These are phyloP conservation scores for Valencia hispanica DNA, from an alignment of 2,797 vertebrate species.

Conservation along the genomic window DNA sequence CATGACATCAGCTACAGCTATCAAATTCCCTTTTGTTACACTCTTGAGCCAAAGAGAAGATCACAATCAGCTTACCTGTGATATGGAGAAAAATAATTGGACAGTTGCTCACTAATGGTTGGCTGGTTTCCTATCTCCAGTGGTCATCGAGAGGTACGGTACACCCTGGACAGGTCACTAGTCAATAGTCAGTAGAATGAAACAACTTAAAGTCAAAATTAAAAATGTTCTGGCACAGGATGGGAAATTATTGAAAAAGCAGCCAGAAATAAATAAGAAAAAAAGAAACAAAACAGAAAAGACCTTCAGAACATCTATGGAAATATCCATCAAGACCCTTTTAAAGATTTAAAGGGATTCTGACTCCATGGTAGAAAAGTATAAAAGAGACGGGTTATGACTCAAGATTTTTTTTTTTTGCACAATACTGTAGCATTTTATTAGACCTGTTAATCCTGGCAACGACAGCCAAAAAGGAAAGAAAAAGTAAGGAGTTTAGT, in stretches of 20 bases:
- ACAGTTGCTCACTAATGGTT: too few species aligned
- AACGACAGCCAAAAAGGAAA: background rate
- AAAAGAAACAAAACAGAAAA: background rate
- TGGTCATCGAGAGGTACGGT: too few species aligned
- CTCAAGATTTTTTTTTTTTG: background rate
- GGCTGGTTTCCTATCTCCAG: too few species aligned
- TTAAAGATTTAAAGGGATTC: background rate
- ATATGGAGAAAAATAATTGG: too few species aligned
- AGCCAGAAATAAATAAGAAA: background rate
- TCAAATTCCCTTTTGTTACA: too few species aligned
- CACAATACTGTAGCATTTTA: background rate
- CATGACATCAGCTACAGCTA: too few species aligned
- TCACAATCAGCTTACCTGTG: too few species aligned
- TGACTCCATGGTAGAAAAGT: background rate
- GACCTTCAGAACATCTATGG: background rate
- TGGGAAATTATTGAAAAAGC: background rate
- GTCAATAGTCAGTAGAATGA: background rate
- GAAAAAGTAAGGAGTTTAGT: conserved; percentile 2
- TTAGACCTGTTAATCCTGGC: conserved; percentile 1
- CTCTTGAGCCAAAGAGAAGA: too few species aligned
- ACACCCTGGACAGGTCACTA: too few species aligned
- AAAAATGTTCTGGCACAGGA: background rate
- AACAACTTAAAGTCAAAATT: background rate
- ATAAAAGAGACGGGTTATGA: background rate
- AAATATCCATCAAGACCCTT: background rate